These are phyloP conservation scores for Ascidia mentula DNA, from an alignment of 23 tunicate genomes.

Conservation along the genomic window DNA sequence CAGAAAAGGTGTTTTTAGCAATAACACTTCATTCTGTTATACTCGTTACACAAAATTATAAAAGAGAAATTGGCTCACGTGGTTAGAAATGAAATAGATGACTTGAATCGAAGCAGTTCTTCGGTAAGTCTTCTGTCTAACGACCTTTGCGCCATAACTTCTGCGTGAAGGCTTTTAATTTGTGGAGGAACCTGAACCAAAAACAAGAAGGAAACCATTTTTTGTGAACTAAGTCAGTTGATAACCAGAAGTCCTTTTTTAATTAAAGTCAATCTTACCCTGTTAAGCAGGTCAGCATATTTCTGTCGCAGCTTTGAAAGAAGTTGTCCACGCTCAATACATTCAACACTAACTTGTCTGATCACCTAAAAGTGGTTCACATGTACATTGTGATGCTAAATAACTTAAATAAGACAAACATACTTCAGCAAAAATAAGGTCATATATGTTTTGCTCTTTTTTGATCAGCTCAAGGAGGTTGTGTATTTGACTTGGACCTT, in stretches of 20 bases:
- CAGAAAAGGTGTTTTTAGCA: not conserved
- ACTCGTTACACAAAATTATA: not conserved
- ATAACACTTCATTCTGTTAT: not conserved
- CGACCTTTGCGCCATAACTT: slow-evolving; percentile 95
- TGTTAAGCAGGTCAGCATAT: slow-evolving; percentile 81
- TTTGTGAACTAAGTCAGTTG: not conserved
- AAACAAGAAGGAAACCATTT: not conserved
- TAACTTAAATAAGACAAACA: too few species aligned
- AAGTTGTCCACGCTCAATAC: slow-evolving; percentile 92
- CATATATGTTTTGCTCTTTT: slow-evolving; percentile 96
- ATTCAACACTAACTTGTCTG: slow-evolving; percentile 92
- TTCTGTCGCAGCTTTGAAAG: slow-evolving; percentile 76
- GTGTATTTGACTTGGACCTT: slow-evolving; percentile 94
- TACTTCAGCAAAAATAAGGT: slow-evolving; percentile 81
- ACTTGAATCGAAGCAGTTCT: slow-evolving; percentile 79
- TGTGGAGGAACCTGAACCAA: slow-evolving; percentile 78
- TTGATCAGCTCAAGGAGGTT: slow-evolving; percentile 83
- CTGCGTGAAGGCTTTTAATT: slow-evolving; percentile 87
- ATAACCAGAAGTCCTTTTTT: not conserved
- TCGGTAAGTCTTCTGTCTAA: slow-evolving; percentile 89
- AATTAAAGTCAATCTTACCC: slow-evolving; percentile 31
- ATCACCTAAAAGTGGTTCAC: slow-evolving; percentile 69
- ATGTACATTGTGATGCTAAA: too few species aligned
- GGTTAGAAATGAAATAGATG: slow-evolving; percentile 73
- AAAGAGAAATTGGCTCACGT: slow-evolving; percentile 38